Conservation (phyloP, 2,888 invertebrate genomes). For the Melanophora roralis region DNA sequence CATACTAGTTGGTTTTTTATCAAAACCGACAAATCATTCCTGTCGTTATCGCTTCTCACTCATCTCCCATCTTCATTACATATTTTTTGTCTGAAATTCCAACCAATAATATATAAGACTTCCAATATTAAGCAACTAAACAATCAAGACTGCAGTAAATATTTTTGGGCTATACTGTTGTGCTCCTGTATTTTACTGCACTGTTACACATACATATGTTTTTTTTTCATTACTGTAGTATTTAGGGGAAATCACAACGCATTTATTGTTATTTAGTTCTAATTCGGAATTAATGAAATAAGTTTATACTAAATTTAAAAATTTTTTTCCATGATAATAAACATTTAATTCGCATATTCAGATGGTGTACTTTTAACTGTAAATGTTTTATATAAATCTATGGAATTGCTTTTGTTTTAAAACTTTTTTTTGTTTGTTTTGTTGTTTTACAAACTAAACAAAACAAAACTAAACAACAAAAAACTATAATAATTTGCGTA, state of each 20-base stretch:
- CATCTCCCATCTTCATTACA: no score
- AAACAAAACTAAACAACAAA: constrained; percentile 50
- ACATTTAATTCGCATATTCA: neutral
- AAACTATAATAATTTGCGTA: constrained; percentile 60
- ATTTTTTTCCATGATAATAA: neutral
- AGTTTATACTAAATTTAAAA: constrained; percentile 6
- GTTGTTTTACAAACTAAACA: constrained; percentile 43
- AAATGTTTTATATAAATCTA: constrained; percentile 36
- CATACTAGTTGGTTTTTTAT: no score
- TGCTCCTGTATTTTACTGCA: neutral
- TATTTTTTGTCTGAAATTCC: no score
- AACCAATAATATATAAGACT: no score
- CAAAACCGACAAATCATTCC: no score
- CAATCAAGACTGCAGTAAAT: no score
- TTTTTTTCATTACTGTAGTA: constrained; percentile 15
- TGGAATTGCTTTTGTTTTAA: constrained; percentile 56
- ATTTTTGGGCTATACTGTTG: neutral
- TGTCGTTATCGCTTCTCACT: no score
- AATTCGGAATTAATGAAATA: constrained; percentile 46
- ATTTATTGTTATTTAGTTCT: constrained; percentile 52
- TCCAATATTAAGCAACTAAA: no score
- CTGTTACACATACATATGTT: constrained; percentile 7
- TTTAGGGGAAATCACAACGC: constrained; percentile 2
- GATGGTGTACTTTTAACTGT: neutral
- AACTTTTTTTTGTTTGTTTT: constrained; percentile 42